Conservation (phyloP, 2,888 invertebrate species). For the Epsilonema sp. region DNA sequence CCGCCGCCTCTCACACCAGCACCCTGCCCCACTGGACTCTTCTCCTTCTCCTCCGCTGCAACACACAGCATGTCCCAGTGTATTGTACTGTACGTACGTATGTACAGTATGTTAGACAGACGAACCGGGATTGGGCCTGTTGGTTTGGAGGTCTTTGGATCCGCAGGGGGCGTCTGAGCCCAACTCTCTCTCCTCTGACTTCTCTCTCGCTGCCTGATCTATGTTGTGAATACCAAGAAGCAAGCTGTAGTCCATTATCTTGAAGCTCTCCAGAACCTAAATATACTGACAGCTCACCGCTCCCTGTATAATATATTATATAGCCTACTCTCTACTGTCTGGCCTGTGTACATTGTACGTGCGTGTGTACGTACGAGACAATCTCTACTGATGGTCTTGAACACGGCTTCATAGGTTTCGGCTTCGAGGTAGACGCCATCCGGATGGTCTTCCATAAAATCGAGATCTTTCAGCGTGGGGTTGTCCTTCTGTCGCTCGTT, state of each 20-base stretch:
- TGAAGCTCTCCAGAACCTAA: conserved; percentile 45
- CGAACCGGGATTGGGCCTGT: too few relatives aligned
- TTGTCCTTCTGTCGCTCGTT: conserved; percentile 69
- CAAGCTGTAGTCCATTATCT: conserved; percentile 98
- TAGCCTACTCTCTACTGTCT: not conserved
- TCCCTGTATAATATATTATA: not conserved
- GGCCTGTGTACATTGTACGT: too few relatives aligned
- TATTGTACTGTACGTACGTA: too few relatives aligned
- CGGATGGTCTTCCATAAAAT: conserved; percentile 88
- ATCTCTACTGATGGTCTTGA: conserved; percentile 89
- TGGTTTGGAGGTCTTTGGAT: too few relatives aligned
- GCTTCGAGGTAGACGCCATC: conserved; percentile 86
- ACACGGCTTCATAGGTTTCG: conserved; percentile 78
- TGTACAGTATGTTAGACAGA: too few relatives aligned
- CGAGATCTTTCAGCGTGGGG: conserved; percentile 90
- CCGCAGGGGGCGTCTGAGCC: too few relatives aligned
- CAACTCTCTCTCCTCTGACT: too few relatives aligned
- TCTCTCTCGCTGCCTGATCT: conserved; percentile 62
- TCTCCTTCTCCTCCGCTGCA: too few relatives aligned
- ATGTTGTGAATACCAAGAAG: conserved; percentile 90
- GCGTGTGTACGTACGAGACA: conserved; percentile 81
- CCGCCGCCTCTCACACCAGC: too few relatives aligned
- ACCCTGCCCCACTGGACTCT: too few relatives aligned
- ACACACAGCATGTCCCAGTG: too few relatives aligned
- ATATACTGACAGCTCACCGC: conserved; percentile 7